Conservation (phyloP, 2,113 vertebrate genomes). For the Tachuris rubrigastra region DNA sequence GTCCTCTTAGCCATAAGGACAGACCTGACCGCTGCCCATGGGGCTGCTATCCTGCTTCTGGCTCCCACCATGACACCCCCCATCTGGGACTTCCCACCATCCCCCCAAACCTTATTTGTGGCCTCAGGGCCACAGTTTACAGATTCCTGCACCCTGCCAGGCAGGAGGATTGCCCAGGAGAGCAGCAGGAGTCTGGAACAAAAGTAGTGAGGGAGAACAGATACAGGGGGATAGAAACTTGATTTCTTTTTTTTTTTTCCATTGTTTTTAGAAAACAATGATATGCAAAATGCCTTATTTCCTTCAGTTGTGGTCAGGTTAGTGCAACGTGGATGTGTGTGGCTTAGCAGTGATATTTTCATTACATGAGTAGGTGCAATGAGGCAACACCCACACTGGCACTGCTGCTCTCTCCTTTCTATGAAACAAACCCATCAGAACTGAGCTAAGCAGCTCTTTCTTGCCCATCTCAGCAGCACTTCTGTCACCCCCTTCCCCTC, state of each 20-base stretch:
- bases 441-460: background rate
- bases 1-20: background rate
- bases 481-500: background rate
- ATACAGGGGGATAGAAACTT: background rate
- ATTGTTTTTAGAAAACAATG: background rate
- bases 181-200: background rate
- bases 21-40: background rate
- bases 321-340: rapidly evolving
- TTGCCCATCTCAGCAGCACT: background rate
- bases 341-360: background rate
- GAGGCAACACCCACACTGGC: background rate
- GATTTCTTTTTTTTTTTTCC: background rate
- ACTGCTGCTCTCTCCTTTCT: rapidly evolving
- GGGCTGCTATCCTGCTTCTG: background rate
- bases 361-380: background rate
- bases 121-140: background rate
- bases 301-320: background rate
- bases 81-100: rapidly evolving
- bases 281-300: background rate
- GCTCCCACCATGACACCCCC: rapidly evolving
- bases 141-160: background rate
- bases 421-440: rapidly evolving
- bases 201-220: background rate
- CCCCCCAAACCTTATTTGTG: background rate
- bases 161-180: background rate